Percentiles rank a stretch among this genome's conserved stretches.
Conservation (phyloP, 2,888 invertebrate species). For the Pseudococcus viburni region DNA sequence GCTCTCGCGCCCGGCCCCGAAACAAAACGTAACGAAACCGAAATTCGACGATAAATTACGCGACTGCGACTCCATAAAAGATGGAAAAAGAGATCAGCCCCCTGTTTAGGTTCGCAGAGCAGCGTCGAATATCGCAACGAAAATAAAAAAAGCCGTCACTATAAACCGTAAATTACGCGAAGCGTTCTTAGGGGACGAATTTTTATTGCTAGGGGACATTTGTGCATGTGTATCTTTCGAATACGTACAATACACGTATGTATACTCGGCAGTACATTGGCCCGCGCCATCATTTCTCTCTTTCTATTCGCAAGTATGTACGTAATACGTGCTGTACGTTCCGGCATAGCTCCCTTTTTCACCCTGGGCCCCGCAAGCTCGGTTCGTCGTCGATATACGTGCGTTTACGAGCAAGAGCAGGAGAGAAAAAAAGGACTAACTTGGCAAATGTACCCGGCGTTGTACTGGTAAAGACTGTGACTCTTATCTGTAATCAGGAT, state of each 20-base stretch:
- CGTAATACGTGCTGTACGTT: neutral
- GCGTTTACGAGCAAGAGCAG: neutral
- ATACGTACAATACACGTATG: neutral
- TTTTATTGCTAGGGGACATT: conserved; percentile 59
- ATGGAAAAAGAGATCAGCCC: neutral
- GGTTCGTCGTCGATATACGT: no score
- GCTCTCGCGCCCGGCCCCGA: neutral
- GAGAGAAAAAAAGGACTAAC: conserved; percentile 41
- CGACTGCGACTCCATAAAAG: conserved; percentile 31
- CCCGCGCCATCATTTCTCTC: neutral
- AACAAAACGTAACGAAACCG: neutral
- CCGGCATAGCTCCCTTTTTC: neutral
- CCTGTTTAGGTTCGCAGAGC: neutral
- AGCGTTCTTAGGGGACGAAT: conserved; percentile 57
- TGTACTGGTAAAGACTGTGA: conserved; percentile 59
- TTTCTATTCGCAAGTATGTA: neutral
- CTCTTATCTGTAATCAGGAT: conserved; percentile 64
- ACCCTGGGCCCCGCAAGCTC: neutral
- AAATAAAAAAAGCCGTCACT: conserved; percentile 58
- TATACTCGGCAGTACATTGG: neutral
- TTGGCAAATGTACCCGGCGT: conserved; percentile 48
- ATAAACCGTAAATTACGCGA: conserved; percentile 63
- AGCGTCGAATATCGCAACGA: conserved; percentile 4
- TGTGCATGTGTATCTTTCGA: neutral
- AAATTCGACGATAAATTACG: conserved; percentile 47